Percentiles rank a stretch among this genome's conserved stretches.
phyloP scores from a whole-genome alignment of 2,888 invertebrate genomes.

The Anodontia alba region DNA sequence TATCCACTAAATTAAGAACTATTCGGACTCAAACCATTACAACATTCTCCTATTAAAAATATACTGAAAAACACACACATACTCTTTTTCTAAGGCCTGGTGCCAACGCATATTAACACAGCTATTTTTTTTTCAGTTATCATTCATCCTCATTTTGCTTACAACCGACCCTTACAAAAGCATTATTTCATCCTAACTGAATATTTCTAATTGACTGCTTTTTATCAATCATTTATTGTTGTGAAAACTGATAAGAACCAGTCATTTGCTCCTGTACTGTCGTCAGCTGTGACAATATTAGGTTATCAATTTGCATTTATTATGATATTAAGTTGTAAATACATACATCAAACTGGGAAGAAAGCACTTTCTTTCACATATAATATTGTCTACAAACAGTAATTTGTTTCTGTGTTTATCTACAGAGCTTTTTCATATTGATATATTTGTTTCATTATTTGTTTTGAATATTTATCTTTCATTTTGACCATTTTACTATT shows the following conservation, averaged over 20 bases:
- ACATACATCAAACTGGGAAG: not conserved
- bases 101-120: not conserved
- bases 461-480: conserved; percentile 1
- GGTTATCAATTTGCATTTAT: not conserved
- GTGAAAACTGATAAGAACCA: too few species aligned
- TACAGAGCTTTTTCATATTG: not conserved
- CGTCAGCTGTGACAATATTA: not conserved
- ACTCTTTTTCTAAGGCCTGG: not conserved
- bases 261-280: not conserved
- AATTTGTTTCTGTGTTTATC: conserved; percentile 1
- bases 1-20: not conserved
- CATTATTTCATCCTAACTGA: not conserved
- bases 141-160: not conserved
- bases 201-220: not conserved
- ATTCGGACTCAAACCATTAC: too few species aligned
- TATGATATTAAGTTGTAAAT: not conserved
- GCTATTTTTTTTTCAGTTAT: not conserved
- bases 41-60: not conserved
- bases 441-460: not conserved
- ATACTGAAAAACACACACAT: not conserved
- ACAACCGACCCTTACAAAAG: not conserved
- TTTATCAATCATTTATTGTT: not conserved
- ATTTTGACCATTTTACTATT: not conserved
- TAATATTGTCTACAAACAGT: not conserved
- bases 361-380: not conserved